Evolutionary conservation across 2,888 invertebrate genomes (phyloP).

Genomic region (Campoplex capitator): DNA sequence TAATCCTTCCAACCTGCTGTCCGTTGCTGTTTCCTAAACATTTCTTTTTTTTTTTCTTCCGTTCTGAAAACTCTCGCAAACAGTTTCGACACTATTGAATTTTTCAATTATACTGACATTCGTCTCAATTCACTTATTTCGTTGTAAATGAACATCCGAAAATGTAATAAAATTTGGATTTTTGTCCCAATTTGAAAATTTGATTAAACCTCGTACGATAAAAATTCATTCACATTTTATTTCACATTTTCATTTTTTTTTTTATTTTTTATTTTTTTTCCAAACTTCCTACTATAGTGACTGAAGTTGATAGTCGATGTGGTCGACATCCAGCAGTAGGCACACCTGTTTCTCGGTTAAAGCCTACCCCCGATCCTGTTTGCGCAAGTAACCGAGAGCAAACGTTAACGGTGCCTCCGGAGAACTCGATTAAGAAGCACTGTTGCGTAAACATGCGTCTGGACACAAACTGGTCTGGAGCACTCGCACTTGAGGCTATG

Average conservation of each 20-base stretch:
- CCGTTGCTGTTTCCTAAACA: not conserved
- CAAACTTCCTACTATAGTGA: not conserved
- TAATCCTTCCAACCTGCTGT: not conserved
- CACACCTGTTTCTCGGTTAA: slow-evolving; percentile 65
- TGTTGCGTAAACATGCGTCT: slow-evolving; percentile 63
- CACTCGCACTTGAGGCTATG: slow-evolving; percentile 20
- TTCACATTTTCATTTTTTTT: not conserved
- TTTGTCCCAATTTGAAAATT: not conserved
- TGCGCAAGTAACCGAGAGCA: slow-evolving; percentile 63
- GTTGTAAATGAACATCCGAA: too few species aligned
- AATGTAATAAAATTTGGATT: too few species aligned
- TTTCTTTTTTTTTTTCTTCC: not conserved
- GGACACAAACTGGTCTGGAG: slow-evolving; percentile 48
- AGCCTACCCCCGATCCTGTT: slow-evolving; percentile 57
- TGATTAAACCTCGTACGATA: too few species aligned
- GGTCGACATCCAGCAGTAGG: slow-evolving; percentile 57
- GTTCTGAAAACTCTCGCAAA: too few species aligned
- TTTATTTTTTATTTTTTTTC: not conserved
- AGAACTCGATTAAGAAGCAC: slow-evolving; percentile 45
- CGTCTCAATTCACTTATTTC: too few species aligned
- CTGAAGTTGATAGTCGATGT: slow-evolving; percentile 4
- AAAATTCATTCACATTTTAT: not conserved
- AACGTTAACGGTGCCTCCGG: slow-evolving; percentile 60
- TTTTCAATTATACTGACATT: not conserved
- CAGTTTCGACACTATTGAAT: not conserved